Base-by-base conservation (phyloP, 2,113 vertebrate genomes). In the Meleagris gallopavo region DNA sequence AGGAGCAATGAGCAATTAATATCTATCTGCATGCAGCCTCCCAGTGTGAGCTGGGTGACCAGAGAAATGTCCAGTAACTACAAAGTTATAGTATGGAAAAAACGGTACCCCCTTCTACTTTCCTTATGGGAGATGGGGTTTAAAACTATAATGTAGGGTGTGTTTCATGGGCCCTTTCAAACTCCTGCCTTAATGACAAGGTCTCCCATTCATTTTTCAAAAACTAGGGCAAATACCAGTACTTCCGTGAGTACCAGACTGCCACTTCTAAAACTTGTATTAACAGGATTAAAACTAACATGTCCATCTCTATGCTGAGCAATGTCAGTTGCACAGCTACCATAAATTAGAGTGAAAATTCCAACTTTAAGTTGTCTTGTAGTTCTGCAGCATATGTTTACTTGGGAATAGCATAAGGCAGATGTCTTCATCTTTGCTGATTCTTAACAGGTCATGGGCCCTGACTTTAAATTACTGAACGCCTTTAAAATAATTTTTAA, bases 381-480 rank as follows among this genome's bases (percentile, higher is more conserved):
- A 36, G 24, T 41, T 84, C 76, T 73, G 76, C n/a, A 72, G 69
- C 85, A 69, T 86, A 81, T 93, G 75, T 93, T 90, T 92, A 89
- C 88, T 73, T 86, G 90, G 77, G 41, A 48, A 48, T n/a, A 76
- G 83, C 58, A 73, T 66, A 85, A 93, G 88, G 88, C 80, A 96
- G 88, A 92, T 89, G 86, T 93, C 86, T 88, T 96, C 80, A 64
- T 91, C 89, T 95, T 83, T 46, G 77, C 81, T 90, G 92, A 87
- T 76, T 90, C 70, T 92, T 89, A 93, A 67, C 66, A 89, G 60
- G 81, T 93, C 74, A 64, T 50, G 76, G 48, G 9, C 88, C 73
- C 60, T 70, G 88, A 57, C 86, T 95, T 91, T 61, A 91, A 95
- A 83, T 93, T 91, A 85, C 66, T 71, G 36, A 94, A 93, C 90